Evolutionary conservation across 2,888 invertebrate genomes (phyloP).

Genomic region (Eristalis intricaria): DNA sequence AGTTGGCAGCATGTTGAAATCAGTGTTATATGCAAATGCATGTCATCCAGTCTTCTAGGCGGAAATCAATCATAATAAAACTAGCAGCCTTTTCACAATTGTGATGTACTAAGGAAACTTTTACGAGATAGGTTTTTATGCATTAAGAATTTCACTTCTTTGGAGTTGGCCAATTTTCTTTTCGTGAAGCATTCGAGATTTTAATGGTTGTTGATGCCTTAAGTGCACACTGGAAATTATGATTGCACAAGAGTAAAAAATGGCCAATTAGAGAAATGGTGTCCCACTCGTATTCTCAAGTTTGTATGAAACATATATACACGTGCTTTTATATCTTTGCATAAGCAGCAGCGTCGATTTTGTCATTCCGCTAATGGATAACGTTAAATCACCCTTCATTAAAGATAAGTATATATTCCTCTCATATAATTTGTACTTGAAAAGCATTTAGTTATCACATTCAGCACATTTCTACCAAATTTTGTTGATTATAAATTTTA

Average conservation of each 20-base stretch:
- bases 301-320: constrained; percentile 37
- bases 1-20: constrained; percentile 32
- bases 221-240: constrained; percentile 68
- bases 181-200: constrained; percentile 62
- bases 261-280: constrained; percentile 81
- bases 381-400: constrained; percentile 33
- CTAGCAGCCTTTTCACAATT: constrained; percentile 63
- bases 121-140: constrained; percentile 61
- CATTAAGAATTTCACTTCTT: constrained; percentile 69
- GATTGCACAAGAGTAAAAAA: constrained; percentile 65
- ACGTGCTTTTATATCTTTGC: neutral
- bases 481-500: neutral
- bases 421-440: neutral
- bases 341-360: neutral
- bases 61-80: constrained; percentile 69
- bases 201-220: constrained; percentile 70
- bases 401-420: neutral
- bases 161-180: constrained; percentile 70
- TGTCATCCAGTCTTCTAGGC: constrained; percentile 51
- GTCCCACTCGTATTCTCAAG: constrained; percentile 77
- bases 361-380: constrained; percentile 66
- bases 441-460: constrained; percentile 1
- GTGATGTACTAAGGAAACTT: constrained; percentile 66
- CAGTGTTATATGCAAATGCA: constrained; percentile 50
- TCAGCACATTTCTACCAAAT: constrained; percentile 28